A percentile compares a stretch with the other conserved stretches of the same genome.
Evolutionary conservation across 1,140 invertebrate genomes (phyloP).

Genomic region (Drosophila kepulauana): DNA sequence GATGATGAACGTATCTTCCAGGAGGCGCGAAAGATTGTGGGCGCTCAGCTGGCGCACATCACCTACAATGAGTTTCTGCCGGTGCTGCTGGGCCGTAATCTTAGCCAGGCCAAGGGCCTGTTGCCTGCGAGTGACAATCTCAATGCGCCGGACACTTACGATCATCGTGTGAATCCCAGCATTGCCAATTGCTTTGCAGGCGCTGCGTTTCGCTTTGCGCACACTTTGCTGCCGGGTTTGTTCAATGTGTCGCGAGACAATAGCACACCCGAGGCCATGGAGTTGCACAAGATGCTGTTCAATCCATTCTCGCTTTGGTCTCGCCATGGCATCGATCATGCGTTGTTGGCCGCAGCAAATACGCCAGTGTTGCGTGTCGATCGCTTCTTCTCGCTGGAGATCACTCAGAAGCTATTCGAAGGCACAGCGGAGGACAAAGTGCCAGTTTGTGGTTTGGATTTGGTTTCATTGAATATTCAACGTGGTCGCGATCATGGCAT

Average conservation of each 20-base stretch:
- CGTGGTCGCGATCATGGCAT: slow-evolving; percentile 95
- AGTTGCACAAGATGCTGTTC: slow-evolving; percentile 92
- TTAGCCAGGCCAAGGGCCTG: slow-evolving; percentile 87
- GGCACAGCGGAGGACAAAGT: slow-evolving; percentile 61
- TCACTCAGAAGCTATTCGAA: slow-evolving; percentile 89
- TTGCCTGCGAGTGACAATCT: slow-evolving; percentile 85
- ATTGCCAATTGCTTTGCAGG: slow-evolving; percentile 97
- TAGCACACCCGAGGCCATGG: slow-evolving; percentile 88
- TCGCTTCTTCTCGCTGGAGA: slow-evolving; percentile 89
- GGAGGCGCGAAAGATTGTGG: slow-evolving; percentile 92
- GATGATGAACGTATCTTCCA: slow-evolving; percentile 92
- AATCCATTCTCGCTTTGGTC: slow-evolving; percentile 92
- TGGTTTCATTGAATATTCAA: slow-evolving; percentile 95
- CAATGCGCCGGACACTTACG: slow-evolving; percentile 87
- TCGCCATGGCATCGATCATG: slow-evolving; percentile 87
- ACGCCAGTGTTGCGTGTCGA: slow-evolving; percentile 89
- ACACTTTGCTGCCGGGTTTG: slow-evolving; percentile 91
- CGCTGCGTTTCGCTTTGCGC: slow-evolving; percentile 96
- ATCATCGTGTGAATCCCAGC: slow-evolving; percentile 90
- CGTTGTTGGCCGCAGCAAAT: slow-evolving; percentile 88
- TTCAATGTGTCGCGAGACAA: slow-evolving; percentile 88
- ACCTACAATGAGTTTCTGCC: slow-evolving; percentile 96
- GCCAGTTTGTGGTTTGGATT: slow-evolving; percentile 90
- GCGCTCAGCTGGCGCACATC: slow-evolving; percentile 94
- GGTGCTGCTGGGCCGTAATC: slow-evolving; percentile 89